Evolutionary conservation across 2,888 invertebrate species (phyloP), one percentile per base, ranked within the genome.

Genomic region (Opisthograptis luteolata): DNA sequence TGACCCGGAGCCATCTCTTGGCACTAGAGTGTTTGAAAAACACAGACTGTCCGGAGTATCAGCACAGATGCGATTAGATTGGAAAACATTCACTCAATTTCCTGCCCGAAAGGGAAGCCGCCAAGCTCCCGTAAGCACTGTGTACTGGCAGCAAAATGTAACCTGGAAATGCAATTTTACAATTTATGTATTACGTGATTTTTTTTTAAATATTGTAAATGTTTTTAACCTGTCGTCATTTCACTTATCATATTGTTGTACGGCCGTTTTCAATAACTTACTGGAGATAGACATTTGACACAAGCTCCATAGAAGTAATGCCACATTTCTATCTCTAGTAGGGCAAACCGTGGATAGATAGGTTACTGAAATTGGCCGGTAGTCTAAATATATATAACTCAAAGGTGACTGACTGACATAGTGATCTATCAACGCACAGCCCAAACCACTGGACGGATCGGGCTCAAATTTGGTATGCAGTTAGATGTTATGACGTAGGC

Each of bases 81-180:
- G 86, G 83, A 87, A 88, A 89, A 87, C 88, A 88, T 88, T 89
- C 87, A 87, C 85, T 88, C 88, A 87, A 88, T 89, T 88, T 88
- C 88, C 87, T 81, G 82, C 72, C 73, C 82, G 79, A 78, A 81
- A 82, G 81, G 76, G 77, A 79, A 50, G 43, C 28, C 32, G 37
- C 35, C 79, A 73, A 67, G 66, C 76, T 75, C 70, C 65, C 67
- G 76, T 66, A 67, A 63, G 68, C 61, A 50, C 43, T 67, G 53
- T 24, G 74, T 69, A 79, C 52, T 17, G 74, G 53, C 47, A 8
- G 64, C 70, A 79, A 37, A 65, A 49, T 48, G 60, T 60, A 0
- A 2, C 25, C 1, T 14, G 14, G 9, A 2, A 36, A 24, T 2
- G 9, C 1, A 15, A 25, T 13, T 4, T 28, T 13, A 2, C 2